phyloP scores from a whole-genome alignment of 2,113 vertebrate genomes.

The Perca flavescens region DNA sequence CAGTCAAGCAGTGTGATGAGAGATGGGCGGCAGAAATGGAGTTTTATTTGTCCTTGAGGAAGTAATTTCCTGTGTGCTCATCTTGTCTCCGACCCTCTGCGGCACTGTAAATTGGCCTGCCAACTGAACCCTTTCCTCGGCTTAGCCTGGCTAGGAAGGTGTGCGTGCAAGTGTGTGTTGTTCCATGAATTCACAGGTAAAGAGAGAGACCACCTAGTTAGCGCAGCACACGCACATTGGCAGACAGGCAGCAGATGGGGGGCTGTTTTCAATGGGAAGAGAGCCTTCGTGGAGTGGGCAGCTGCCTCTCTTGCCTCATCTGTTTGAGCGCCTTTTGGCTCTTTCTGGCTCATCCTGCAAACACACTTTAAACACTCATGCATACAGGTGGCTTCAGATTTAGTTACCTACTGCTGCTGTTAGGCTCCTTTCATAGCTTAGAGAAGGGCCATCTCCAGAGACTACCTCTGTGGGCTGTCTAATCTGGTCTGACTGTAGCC shows the following conservation, averaged over 20 bases:
- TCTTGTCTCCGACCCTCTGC: constrained; percentile 58
- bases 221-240: neutral
- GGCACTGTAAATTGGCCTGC: constrained; percentile 63
- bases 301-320: constrained; percentile 62
- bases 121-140: constrained; percentile 57
- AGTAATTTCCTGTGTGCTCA: constrained; percentile 76
- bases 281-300: constrained; percentile 48
- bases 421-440: neutral
- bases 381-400: constrained; percentile 35
- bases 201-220: constrained; percentile 21
- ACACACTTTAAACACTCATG: constrained; percentile 16
- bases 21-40: constrained; percentile 46
- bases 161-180: constrained; percentile 21
- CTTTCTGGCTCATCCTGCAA: constrained; percentile 49
- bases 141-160: constrained; percentile 46
- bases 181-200: constrained; percentile 45
- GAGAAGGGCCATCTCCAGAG: constrained; percentile 1
- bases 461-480: neutral
- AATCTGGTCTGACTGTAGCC: neutral
- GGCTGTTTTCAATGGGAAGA: constrained; percentile 31
- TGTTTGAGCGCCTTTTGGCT: constrained; percentile 75
- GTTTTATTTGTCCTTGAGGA: constrained; percentile 78
- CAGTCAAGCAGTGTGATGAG: constrained; percentile 52
- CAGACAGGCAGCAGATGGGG: constrained; percentile 53
- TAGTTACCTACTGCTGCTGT: constrained; percentile 22